phyloP scores from a whole-genome alignment of 2,888 invertebrate species.

The Lasioglossum zephyrum region DNA sequence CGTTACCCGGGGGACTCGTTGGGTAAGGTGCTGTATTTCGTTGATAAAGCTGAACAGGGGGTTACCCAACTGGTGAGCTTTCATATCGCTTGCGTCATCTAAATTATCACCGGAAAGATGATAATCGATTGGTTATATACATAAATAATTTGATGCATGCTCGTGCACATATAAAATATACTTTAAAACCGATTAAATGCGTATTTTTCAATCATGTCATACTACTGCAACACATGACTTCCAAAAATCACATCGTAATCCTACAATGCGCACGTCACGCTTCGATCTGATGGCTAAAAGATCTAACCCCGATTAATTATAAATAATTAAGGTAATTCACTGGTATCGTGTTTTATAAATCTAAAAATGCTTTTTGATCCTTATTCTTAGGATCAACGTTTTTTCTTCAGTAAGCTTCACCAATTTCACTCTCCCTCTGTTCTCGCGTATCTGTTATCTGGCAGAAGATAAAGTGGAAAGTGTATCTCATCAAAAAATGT shows the following conservation, averaged over 20 bases:
- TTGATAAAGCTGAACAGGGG: conserved; percentile 80
- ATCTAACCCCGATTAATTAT: conserved; percentile 31
- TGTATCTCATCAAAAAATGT: conserved; percentile 25
- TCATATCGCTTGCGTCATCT: conserved; percentile 77
- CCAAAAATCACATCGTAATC: conserved; percentile 26
- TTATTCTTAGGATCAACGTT: conserved; percentile 1
- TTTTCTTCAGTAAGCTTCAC: conserved; percentile 37
- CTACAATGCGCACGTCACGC: conserved; percentile 27
- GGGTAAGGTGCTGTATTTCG: conserved; percentile 83
- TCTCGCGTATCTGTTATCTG: conserved; percentile 24
- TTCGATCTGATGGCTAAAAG: conserved; percentile 47
- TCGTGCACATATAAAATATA: conserved; percentile 40
- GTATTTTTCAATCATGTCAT: conserved; percentile 28
- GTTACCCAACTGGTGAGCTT: conserved; percentile 82
- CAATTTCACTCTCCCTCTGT: conserved; percentile 49
- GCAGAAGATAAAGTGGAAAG: conserved; percentile 20
- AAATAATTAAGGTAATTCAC: conserved; percentile 33
- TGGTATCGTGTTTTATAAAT: conserved; percentile 2
- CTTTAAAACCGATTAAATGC: conserved; percentile 27
- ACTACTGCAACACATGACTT: conserved; percentile 1
- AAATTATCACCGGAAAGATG: conserved; percentile 64
- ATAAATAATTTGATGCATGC: conserved; percentile 62
- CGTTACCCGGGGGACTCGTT: conserved; percentile 81
- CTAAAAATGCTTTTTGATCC: conserved; percentile 23
- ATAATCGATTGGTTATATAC: conserved; percentile 46